A percentile compares a stretch with the other conserved stretches of the same genome.
Conservation (phyloP, 2,113 vertebrate genomes). For the Gracilinanus agilis region DNA sequence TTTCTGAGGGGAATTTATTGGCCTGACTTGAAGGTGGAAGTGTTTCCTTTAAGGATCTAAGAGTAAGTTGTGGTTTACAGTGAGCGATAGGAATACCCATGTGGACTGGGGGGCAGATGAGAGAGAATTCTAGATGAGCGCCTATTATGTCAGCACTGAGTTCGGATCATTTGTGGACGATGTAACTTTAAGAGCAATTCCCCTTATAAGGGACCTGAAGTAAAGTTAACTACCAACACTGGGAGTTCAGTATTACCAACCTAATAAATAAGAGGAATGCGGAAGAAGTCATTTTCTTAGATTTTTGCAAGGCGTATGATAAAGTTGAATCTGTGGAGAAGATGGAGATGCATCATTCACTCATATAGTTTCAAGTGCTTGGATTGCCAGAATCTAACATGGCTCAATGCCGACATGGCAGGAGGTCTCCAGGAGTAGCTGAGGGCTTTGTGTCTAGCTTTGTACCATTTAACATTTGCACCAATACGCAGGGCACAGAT, state of each 20-base stretch:
- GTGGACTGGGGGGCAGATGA: not conserved
- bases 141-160: not conserved
- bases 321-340: not conserved
- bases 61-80: not conserved
- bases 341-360: not conserved
- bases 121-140: not conserved
- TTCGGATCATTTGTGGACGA: not conserved
- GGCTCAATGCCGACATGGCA: not conserved
- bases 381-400: not conserved
- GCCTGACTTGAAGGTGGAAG: not conserved
- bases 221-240: not conserved
- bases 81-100: not conserved
- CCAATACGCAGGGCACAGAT: not conserved
- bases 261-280: not conserved
- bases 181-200: not conserved
- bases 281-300: not conserved
- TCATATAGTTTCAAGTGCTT: not conserved
- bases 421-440: not conserved
- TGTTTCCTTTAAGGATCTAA: not conserved
- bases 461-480: not conserved
- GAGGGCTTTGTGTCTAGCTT: not conserved
- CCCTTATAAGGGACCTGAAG: not conserved
- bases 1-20: not conserved
- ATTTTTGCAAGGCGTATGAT: not conserved
- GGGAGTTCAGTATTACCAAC: not conserved